A percentile compares a stretch with the other conserved stretches of the same genome.
phyloP scores from a whole-genome alignment of 1,140 invertebrate species.

The Sinella curviseta region DNA sequence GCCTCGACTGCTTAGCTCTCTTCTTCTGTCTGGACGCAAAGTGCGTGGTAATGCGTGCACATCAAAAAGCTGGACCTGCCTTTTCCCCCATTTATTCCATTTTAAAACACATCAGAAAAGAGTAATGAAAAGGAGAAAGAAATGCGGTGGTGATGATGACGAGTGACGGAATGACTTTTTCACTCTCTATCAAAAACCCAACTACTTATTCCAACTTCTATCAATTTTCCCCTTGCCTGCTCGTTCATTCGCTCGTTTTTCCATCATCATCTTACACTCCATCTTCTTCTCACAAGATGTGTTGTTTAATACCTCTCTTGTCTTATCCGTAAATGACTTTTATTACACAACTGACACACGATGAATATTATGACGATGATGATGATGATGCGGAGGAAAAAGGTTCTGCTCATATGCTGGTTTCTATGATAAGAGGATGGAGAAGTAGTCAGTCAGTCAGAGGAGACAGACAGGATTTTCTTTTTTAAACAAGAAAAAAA shows the following conservation, averaged over 20 bases:
- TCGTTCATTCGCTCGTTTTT: too few species aligned
- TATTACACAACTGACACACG: conserved; percentile 10
- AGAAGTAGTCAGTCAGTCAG: too few species aligned
- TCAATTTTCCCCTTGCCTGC: too few species aligned
- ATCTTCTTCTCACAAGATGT: conserved; percentile 2
- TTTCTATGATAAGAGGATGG: too few species aligned
- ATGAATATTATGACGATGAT: background rate
- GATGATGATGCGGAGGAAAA: background rate
- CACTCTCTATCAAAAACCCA: background rate
- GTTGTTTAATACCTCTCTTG: background rate
- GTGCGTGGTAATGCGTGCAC: background rate
- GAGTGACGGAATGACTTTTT: conserved; percentile 22
- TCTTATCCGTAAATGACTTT: conserved; percentile 26
- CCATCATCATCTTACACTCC: background rate
- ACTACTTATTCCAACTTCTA: background rate
- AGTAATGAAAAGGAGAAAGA: background rate
- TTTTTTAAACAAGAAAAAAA: too few species aligned
- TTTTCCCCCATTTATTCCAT: conserved; percentile 14
- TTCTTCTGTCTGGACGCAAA: background rate
- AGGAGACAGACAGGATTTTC: too few species aligned
- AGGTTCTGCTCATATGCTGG: too few species aligned
- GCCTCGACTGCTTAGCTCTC: background rate
- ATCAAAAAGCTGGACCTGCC: background rate
- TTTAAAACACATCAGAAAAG: conserved; percentile 7
- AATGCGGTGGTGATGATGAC: background rate